These are phyloP conservation scores for Lepisosteus oculatus DNA, from an alignment of 2,113 vertebrate genomes.

Conservation along the genomic window DNA sequence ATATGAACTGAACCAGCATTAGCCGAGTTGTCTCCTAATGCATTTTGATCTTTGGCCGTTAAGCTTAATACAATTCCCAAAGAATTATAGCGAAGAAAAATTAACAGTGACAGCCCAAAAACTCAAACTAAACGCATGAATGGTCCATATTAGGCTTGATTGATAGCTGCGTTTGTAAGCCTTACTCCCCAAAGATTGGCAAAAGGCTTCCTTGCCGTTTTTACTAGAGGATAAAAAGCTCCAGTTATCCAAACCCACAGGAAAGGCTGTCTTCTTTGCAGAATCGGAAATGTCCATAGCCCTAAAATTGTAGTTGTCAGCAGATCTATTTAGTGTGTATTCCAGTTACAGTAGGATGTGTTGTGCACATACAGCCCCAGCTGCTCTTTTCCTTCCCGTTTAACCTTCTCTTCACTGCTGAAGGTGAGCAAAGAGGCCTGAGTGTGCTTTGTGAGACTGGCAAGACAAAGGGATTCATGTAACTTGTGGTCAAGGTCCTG, in stretches of 20 bases:
- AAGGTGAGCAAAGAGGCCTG: neutral
- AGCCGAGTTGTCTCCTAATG: constrained; percentile 31
- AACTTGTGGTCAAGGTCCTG: constrained; percentile 8
- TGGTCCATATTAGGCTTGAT: constrained; percentile 44
- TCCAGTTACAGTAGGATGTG: neutral
- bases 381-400: neutral
- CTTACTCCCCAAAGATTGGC: constrained; percentile 19
- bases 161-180: constrained; percentile 33
- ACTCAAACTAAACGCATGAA: constrained; percentile 31
- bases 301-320: constrained; percentile 1
- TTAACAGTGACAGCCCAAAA: constrained; percentile 38
- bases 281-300: constrained; percentile 1
- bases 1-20: constrained; percentile 39
- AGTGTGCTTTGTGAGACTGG: neutral
- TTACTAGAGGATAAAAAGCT: neutral
- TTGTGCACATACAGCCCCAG: neutral
- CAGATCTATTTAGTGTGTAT: neutral
- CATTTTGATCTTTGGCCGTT: constrained; percentile 42
- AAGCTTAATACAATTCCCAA: constrained; percentile 38
- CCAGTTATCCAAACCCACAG: neutral
- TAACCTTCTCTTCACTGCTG: neutral
- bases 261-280: neutral
- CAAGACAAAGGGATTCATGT: constrained; percentile 23
- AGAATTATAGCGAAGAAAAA: constrained; percentile 29
- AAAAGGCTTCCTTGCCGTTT: constrained; percentile 11